These are phyloP conservation scores for Pristionchus maxplancki DNA, from an alignment of 2,888 invertebrate species.

Conservation along the genomic window DNA sequence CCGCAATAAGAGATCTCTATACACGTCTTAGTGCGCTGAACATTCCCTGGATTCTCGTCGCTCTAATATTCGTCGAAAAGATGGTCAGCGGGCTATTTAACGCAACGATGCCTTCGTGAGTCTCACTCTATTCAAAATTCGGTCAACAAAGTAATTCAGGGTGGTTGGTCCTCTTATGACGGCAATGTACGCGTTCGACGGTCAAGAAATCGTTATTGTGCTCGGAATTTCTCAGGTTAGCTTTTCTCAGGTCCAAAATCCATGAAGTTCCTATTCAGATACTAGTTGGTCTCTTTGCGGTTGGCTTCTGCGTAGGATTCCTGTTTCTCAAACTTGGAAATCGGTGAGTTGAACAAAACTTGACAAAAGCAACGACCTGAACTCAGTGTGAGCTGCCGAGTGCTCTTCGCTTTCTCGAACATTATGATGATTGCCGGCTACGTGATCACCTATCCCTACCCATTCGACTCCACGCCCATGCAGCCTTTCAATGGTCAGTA, in stretches of 20 bases:
- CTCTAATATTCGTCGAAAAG: background rate
- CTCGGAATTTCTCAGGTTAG: background rate
- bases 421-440: background rate
- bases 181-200: background rate
- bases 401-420: no score
- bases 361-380: background rate
- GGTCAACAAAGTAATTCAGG: background rate
- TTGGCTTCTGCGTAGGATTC: background rate
- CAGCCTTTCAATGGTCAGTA: conserved; percentile 1
- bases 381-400: background rate
- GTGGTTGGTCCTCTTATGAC: background rate
- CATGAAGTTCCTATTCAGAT: background rate
- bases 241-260: no score
- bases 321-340: background rate
- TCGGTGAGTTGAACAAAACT: background rate
- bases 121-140: conserved; percentile 57
- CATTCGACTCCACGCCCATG: background rate
- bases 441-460: background rate
- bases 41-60: background rate
- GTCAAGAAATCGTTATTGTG: background rate
- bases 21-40: background rate
- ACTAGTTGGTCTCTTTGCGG: background rate
- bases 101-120: background rate
- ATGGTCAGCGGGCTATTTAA: background rate
- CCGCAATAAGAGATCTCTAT: background rate